Conservation (phyloP, 1,140 invertebrate genomes). For the Gonatopus flavifemur region DNA sequence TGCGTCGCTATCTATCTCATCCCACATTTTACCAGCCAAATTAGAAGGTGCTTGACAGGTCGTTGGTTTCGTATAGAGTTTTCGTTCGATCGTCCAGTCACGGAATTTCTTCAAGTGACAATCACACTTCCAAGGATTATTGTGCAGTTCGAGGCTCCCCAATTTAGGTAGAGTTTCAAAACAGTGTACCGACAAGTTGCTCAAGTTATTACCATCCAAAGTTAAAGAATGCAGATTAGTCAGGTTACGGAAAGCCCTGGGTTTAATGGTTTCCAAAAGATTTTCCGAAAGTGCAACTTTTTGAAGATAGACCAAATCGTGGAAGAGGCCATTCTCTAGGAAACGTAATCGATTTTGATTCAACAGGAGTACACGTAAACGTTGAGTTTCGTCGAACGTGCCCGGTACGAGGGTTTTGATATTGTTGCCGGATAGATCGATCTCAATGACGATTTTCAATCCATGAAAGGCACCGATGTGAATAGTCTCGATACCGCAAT, state of each 20-base stretch:
- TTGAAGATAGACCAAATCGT: constrained; percentile 72
- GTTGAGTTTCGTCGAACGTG: constrained; percentile 70
- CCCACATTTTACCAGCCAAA: constrained; percentile 71
- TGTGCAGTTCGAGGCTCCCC: constrained; percentile 73
- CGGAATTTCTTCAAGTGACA: constrained; percentile 79
- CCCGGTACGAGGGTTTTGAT: constrained; percentile 69
- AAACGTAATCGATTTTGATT: constrained; percentile 73
- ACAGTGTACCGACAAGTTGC: constrained; percentile 62
- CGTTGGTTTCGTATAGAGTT: constrained; percentile 73
- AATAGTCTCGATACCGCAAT: constrained; percentile 71
- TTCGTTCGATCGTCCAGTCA: constrained; percentile 71
- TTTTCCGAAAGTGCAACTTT: constrained; percentile 78
- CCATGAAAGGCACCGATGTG: constrained; percentile 73
- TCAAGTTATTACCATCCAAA: constrained; percentile 73
- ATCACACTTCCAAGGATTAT: constrained; percentile 88
- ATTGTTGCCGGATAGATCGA: constrained; percentile 80
- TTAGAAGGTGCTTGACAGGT: constrained; percentile 69
- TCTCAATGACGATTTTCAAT: constrained; percentile 77
- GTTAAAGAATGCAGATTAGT: constrained; percentile 68
- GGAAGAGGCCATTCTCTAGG: constrained; percentile 74
- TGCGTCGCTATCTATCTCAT: constrained; percentile 67
- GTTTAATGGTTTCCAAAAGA: constrained; percentile 66
- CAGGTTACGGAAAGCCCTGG: constrained; percentile 72
- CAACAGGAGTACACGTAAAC: constrained; percentile 70
- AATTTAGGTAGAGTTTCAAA: constrained; percentile 66